Conservation (phyloP, 2,113 vertebrate species). For the Phylloscopus whistleri region DNA sequence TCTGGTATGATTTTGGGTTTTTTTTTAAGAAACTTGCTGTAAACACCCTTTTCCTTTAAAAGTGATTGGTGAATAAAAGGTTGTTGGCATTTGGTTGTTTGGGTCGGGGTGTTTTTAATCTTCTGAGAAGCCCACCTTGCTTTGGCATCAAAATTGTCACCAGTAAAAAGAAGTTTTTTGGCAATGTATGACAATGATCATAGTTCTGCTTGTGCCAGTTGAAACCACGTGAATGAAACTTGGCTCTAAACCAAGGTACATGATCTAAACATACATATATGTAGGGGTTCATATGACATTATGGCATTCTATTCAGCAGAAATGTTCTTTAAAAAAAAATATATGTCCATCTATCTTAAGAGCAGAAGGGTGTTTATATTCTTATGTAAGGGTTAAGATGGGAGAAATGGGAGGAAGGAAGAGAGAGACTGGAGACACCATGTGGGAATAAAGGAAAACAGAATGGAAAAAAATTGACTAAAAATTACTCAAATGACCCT, state of each 20-base stretch:
- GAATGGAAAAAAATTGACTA: background rate
- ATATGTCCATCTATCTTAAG: background rate
- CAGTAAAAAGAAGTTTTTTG: background rate
- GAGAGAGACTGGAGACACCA: background rate
- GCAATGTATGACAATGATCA: background rate
- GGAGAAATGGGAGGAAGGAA: background rate
- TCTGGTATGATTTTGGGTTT: background rate
- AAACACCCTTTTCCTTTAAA: background rate
- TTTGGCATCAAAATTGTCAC: background rate
- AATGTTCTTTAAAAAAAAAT: background rate
- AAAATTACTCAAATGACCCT: background rate
- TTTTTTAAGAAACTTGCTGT: background rate
- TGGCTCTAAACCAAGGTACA: background rate
- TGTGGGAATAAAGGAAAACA: background rate
- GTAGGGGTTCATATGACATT: background rate
- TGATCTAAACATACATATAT: background rate
- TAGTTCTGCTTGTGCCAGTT: background rate
- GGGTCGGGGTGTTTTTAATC: accelerated
- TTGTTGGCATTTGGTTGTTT: background rate
- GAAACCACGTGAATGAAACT: background rate
- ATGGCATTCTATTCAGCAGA: background rate
- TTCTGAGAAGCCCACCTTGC: background rate
- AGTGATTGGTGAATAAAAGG: background rate
- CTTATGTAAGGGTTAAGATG: background rate
- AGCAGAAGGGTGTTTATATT: background rate